Evolutionary conservation across 2,888 invertebrate species (phyloP).

Genomic region (Dione vanillae): DNA sequence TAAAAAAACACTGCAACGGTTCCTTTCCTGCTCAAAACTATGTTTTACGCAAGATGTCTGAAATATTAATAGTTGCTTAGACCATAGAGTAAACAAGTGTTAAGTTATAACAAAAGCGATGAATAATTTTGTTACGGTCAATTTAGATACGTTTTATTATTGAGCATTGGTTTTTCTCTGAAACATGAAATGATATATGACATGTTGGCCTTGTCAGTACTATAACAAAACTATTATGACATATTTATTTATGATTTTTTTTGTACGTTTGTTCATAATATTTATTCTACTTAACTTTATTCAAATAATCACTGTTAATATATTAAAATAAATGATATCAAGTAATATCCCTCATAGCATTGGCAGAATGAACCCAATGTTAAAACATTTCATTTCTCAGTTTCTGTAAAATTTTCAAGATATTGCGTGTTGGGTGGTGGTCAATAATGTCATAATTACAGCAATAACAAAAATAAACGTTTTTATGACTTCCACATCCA

Average conservation of each 20-base stretch:
- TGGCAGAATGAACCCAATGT: no score
- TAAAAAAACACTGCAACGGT: conserved; percentile 63
- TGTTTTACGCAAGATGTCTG: conserved; percentile 69
- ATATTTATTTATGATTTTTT: not conserved
- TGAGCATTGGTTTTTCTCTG: conserved; percentile 10
- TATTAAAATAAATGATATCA: not conserved
- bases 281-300: not conserved
- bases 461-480: no score
- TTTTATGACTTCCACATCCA: no score
- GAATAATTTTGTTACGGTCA: conserved; percentile 26
- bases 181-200: not conserved
- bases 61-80: conserved; percentile 60
- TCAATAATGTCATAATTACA: no score
- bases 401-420: no score
- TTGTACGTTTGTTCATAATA: not conserved
- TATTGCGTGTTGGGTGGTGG: no score
- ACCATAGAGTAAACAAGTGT: conserved; percentile 52
- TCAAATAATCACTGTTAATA: not conserved
- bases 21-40: conserved; percentile 73
- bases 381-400: no score
- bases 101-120: conserved; percentile 18
- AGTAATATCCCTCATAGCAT: no score
- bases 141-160: conserved; percentile 12
- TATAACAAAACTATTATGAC: not conserved
- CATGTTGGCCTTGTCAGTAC: not conserved